Percentiles rank a stretch among this genome's conserved stretches.
Evolutionary conservation across 2,797 vertebrate genomes (phyloP).

Genomic region (Clamator glandarius): DNA sequence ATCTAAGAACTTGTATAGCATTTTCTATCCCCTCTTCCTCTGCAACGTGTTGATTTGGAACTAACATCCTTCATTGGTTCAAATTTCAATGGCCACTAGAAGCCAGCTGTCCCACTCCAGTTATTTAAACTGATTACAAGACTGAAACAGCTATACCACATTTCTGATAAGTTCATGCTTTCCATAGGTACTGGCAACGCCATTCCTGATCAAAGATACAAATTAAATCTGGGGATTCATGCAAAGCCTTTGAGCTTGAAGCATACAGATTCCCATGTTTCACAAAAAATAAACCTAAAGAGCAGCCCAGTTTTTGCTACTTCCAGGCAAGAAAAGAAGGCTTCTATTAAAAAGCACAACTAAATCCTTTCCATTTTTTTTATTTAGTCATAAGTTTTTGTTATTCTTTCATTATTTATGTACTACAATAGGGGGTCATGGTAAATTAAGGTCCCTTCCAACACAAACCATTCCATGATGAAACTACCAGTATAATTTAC

Average conservation of each 20-base stretch:
- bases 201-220: not conserved
- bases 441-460: not conserved
- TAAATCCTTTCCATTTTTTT: not conserved
- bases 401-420: conserved; percentile 24
- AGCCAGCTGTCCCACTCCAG: not conserved
- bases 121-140: not conserved
- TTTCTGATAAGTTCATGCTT: not conserved
- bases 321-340: not conserved
- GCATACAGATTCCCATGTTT: not conserved
- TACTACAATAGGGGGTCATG: conserved; percentile 23
- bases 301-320: not conserved
- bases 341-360: not conserved
- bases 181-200: not conserved
- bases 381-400: not conserved
- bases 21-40: not conserved
- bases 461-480: too few relatives aligned
- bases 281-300: not conserved
- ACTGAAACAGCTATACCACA: not conserved
- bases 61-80: not conserved
- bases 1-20: conserved; percentile 36
- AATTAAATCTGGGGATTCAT: not conserved
- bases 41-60: conserved; percentile 6
- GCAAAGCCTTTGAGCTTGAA: not conserved
- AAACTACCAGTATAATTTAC: conserved; percentile 8
- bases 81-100: not conserved